Base-by-base conservation (phyloP, 1,140 invertebrate species). In the Thaumatotibia leucotreta region DNA sequence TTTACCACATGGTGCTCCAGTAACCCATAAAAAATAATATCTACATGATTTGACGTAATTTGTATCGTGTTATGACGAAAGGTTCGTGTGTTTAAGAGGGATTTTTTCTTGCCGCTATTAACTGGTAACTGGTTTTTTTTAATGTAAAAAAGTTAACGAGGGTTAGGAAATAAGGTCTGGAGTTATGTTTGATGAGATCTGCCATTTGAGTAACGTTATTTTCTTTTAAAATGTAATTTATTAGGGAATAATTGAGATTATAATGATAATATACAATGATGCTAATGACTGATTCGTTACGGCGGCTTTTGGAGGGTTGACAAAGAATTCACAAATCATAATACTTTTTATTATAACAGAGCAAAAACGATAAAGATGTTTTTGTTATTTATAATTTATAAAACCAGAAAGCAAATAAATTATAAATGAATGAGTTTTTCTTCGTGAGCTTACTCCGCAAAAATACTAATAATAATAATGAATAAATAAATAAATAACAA, bases 21-120 rank as follows among this genome's bases (percentile, higher is more conserved):
- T 70, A 66, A 58, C 65, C 54, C 64, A 77, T 83, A 83, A 89
- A 84, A 86, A 86, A 80, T 85, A 83, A 83, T 83, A 82, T 82
- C 81, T 77, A 87, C 77, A 83, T 84, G 75, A 86, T 87, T 86
- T 79, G 75, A 84, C 68, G 79, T 83, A 89, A 86, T 87, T 89
- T 86, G 76, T 83, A 72, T 70, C 67, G 67, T 73, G 78, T 83
- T 86, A 83, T 83, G 80, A 86, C 80, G 82, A 80, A 80, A 82
- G 76, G 76, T 81, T 76, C 77, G 79, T 88, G 77, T 84, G 82
- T 79, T 83, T 83, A 79, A 80, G 74, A 79, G 73, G 76, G 81
- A 80, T 83, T 86, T 84, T 74, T 74, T 69, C 63, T 45, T 74
- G 35, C 77, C 76, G 77, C 82, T 86, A 80, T 86, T 86, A 82